A percentile compares a stretch with the other conserved stretches of the same genome.
Evolutionary conservation across 2,797 vertebrate species (phyloP).

Genomic region (Gallinago nigripennis): DNA sequence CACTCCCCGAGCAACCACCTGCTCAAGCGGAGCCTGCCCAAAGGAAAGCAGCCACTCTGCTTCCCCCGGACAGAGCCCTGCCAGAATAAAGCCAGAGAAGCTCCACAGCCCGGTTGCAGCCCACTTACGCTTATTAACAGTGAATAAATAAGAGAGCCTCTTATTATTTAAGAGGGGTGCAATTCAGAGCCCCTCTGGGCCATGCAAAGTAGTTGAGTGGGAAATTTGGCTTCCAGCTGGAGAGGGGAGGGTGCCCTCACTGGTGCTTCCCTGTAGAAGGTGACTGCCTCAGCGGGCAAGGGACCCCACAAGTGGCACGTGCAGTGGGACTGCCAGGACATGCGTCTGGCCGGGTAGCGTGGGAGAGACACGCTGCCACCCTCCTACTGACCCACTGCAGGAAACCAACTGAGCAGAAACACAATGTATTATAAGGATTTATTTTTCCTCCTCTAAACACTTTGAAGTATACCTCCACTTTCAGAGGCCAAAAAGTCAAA

Average conservation of each 20-base stretch:
- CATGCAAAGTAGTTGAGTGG: neutral
- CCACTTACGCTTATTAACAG: accelerated
- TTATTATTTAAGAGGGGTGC: too few species aligned
- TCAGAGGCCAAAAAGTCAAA: neutral
- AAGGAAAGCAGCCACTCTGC: neutral
- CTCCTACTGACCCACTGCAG: accelerated
- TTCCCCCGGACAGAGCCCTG: neutral
- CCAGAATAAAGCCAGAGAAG: neutral
- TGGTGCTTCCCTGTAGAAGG: accelerated
- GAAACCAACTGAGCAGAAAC: accelerated
- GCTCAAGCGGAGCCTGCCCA: neutral
- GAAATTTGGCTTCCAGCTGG: neutral
- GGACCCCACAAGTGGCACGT: accelerated
- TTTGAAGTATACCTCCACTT: neutral
- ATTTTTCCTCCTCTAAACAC: neutral
- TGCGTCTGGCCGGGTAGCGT: accelerated
- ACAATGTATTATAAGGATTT: accelerated
- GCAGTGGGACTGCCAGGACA: accelerated
- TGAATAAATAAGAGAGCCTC: accelerated
- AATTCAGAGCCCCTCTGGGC: neutral
- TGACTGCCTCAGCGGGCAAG: accelerated
- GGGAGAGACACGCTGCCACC: accelerated
- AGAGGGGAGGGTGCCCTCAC: accelerated
- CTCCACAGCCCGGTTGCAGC: neutral
- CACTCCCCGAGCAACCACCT: neutral